Evolutionary conservation across 2,888 invertebrate species (phyloP), one percentile per base, ranked within the genome.

Genomic region (Pristionchus maxplancki): DNA sequence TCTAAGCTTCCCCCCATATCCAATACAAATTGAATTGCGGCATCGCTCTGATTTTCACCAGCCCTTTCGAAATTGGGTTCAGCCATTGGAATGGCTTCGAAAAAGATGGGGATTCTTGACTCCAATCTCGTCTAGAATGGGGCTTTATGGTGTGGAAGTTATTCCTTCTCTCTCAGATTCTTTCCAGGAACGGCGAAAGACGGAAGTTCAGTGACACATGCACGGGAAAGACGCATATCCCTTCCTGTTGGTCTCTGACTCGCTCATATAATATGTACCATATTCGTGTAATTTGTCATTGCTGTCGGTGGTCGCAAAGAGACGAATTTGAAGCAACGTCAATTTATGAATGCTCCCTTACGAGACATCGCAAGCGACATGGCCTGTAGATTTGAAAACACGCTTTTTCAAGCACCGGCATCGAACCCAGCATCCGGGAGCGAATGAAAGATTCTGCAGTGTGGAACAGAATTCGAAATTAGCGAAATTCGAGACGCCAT

Each of bases 11-110:
- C 64, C 15, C 34, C 31, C 31, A 71, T 71, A 71, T 71, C 34
- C 71, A 20, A 71, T 71, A 37, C 71, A 71, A 71, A 71, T 71
- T 71, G 37, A 71, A 71, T 71, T 37, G 71, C 71, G 20, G 71
- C 71, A 37, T 9, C 15, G 71, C 71, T 37, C 71, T 71, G 71
- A 71, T 71, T 71, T 24, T 24, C 20, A 34, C 5, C 17, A 15
- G 71, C 37, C 71, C 37, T 71, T 71, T 40, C 71, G 31, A 37
- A 71, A 37, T 71, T 37, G 34, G 37, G 37, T 71, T 71, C 71
- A 71, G 62, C 28, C 24, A 37, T 11, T 34, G 37, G 31, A 71
- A 71, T 37, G 11, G 64, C 64, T 31, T 34, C 64, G 64, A 34
- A 71, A 58, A 71, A 71, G 71, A 71, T 71, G 4, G 20, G 37